These are phyloP conservation scores for Ciconia maguari DNA, from an alignment of 2,113 vertebrate genomes.

Conservation along the genomic window DNA sequence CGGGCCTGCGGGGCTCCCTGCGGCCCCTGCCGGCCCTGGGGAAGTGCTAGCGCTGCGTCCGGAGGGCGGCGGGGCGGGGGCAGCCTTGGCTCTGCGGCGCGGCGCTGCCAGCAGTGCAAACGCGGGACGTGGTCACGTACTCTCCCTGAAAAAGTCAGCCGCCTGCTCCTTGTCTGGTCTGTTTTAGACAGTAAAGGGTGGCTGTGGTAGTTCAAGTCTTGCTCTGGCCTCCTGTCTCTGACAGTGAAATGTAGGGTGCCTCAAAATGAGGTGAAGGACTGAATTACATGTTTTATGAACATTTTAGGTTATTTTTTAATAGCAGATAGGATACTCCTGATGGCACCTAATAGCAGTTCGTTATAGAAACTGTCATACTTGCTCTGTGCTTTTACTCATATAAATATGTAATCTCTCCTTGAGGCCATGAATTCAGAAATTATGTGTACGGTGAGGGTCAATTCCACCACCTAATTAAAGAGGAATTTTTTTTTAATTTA, in stretches of 20 bases:
- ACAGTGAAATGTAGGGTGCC: neutral
- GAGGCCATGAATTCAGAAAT: neutral
- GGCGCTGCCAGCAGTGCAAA: accelerated
- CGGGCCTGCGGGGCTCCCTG: neutral
- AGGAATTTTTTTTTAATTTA: neutral
- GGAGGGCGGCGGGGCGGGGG: too few species aligned
- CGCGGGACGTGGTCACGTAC: accelerated
- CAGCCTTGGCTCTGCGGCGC: neutral
- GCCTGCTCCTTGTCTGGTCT: accelerated
- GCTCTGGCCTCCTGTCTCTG: neutral
- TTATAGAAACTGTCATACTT: neutral
- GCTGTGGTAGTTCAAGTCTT: neutral
- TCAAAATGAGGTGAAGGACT: neutral
- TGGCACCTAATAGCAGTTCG: neutral
- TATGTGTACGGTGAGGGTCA: accelerated
- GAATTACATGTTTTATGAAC: neutral
- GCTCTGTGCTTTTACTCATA: neutral
- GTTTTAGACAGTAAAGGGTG: accelerated
- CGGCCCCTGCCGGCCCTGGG: too few species aligned
- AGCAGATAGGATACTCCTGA: neutral
- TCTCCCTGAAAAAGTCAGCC: accelerated
- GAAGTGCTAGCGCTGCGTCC: accelerated
- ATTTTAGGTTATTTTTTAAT: neutral
- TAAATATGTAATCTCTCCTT: neutral
- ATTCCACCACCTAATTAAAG: neutral